Evolutionary conservation across 1,140 invertebrate genomes (phyloP).

Genomic region (Drosophila bocqueti): DNA sequence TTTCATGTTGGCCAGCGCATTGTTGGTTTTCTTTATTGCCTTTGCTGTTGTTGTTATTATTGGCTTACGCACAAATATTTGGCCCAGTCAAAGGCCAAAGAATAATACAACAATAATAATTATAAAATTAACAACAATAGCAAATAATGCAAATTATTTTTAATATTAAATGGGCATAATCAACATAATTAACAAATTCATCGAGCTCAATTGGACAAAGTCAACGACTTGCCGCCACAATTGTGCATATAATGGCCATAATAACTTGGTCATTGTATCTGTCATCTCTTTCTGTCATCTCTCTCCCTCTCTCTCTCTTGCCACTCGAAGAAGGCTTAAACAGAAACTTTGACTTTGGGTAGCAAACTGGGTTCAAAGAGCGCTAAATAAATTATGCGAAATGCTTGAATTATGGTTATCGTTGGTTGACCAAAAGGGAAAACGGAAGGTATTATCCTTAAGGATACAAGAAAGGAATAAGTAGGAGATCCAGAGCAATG

Average conservation of each 20-base stretch:
- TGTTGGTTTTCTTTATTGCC: constrained; percentile 24
- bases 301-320: not conserved
- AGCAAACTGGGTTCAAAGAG: constrained; percentile 20
- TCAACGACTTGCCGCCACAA: constrained; percentile 39
- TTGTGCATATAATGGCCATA: constrained; percentile 17
- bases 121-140: constrained; percentile 43
- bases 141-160: constrained; percentile 35
- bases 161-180: constrained; percentile 51
- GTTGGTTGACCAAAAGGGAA: constrained; percentile 1
- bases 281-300: not conserved
- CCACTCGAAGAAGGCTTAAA: not conserved
- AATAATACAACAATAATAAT: constrained; percentile 25
- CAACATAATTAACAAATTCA: constrained; percentile 69
- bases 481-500: not conserved
- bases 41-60: not conserved
- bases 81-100: constrained; percentile 25
- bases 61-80: constrained; percentile 37
- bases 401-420: constrained; percentile 26
- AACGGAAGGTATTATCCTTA: constrained; percentile 7
- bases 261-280: constrained; percentile 21
- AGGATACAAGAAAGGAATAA: not conserved
- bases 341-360: constrained; percentile 21
- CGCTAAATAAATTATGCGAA: constrained; percentile 46
- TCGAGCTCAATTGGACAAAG: constrained; percentile 75
- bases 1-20: constrained; percentile 44